Evolutionary conservation across 1,140 invertebrate species (phyloP), one percentile per base, ranked within the genome.

Genomic region (Leptopilina clavipes): DNA sequence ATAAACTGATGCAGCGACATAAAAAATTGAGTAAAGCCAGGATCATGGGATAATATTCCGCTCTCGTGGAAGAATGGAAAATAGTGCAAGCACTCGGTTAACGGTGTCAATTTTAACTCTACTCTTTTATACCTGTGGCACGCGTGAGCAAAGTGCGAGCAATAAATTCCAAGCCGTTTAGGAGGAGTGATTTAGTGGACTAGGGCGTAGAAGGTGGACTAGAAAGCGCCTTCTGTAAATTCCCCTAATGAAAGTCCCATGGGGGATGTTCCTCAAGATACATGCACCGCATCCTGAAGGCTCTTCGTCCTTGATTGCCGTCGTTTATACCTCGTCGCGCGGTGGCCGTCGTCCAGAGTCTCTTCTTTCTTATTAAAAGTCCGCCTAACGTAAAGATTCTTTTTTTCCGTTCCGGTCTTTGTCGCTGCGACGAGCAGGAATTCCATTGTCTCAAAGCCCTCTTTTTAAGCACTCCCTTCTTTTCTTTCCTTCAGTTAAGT

Each of bases 141-240:
- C 76, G 74, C 78, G 78, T 82, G 79, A 81, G 84, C 79, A 80
- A 82, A 83, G 81, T 81, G 83, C 76, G 82, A 80, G 81, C 81
- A 79, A 86, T 88, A 87, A 88, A 87, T 87, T 87, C 81, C 79
- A 40, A 76, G 83, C 77, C 82, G 84, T 86, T 86, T 86, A 86
- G 80, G 76, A 5, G 72, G 79, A 84, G 86, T 87, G 86, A 87
- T 87, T 87, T 86, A 87, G 76, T 76, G 79, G 79, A 72, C 75
- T 54, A 14, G 79, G 73, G 76, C 12, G 56, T 71, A 80, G 76
- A 79, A 78, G 81, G 78, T 76, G 79, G 78, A 81, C 77, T 74
- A 79, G 81, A 31, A 78, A n/a, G 75, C 81, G 85, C 81, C 82
- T 84, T n/a, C n/a, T n/a, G n/a, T n/a, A n/a, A n/a, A n/a, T n/a